Base-by-base conservation (phyloP, 2,888 invertebrate species). In the Drosophila macrothrix region DNA sequence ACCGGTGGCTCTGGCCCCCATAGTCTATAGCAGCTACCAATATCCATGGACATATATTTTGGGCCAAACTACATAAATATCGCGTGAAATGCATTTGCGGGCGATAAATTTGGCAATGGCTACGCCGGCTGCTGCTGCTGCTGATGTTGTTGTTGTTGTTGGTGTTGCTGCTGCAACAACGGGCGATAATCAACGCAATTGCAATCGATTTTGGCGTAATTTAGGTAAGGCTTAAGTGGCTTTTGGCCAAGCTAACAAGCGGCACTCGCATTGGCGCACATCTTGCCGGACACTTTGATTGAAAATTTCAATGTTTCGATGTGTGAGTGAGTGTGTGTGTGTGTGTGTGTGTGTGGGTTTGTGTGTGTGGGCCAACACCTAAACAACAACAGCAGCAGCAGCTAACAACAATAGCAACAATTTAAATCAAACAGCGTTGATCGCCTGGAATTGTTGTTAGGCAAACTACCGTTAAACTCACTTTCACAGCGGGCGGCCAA, bases 391-490 rank as follows among this genome's bases (percentile, higher is more conserved):
- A 55, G 63, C 58, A 43, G 58, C 58, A 43, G 58, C 69, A 62
- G 60, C 58, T 55, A 72, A 76, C 73, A 83, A 84, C 73, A 74
- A 88, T 64, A 69, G 67, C 65, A 74, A 75, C 88, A 84, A 88
- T 86, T 88, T 82, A 86, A 88, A 86, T 88, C 87, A 86, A 85
- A 87, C 84, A 87, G 87, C 80, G 82, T 69, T 74, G 76, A 78
- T 69, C 80, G 80, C 71, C 59, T 73, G 72, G 63, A 75, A 83
- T 89, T 85, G 88, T 83, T 89, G 76, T 81, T 78, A 68, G 69
- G 72, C 83, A 85, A 91, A 91, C 92, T 91, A 91, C 91, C 89
- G 92, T 91, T 92, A 92, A 91, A 89, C 85, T 90, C 85, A 91
- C 86, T 90, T 87, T 87, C 88, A 71, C 88, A 85, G 85, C 85